phyloP scores from a whole-genome alignment of 1,140 invertebrate species.

The Pinna nobilis region DNA sequence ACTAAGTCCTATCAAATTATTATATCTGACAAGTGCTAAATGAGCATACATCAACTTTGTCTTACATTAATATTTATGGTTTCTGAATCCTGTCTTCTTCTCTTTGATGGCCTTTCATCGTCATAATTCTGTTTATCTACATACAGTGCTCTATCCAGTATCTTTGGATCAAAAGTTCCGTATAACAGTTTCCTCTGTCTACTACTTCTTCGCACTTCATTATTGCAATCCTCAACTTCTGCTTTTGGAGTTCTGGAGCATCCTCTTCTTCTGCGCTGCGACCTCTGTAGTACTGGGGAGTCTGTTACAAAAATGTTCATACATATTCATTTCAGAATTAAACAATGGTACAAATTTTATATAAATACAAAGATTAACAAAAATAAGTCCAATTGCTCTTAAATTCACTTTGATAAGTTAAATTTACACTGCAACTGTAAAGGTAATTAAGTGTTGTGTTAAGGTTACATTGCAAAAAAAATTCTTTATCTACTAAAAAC shows the following conservation, averaged over 20 bases:
- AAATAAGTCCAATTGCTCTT: too few species aligned
- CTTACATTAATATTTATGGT: too few species aligned
- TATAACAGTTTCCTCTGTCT: constrained; percentile 78
- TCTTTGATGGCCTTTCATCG: constrained; percentile 31
- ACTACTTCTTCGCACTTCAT: constrained; percentile 78
- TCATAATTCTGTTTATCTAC: constrained; percentile 69
- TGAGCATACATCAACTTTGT: constrained; percentile 35
- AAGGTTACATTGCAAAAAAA: too few species aligned
- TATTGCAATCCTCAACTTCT: background rate
- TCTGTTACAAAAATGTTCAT: background rate
- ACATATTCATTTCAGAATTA: too few species aligned
- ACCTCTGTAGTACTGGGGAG: background rate
- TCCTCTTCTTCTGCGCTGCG: background rate
- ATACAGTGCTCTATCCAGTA: constrained; percentile 75
- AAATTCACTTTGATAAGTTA: too few species aligned
- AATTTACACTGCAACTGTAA: too few species aligned
- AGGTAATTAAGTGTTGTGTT: too few species aligned
- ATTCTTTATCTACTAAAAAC: too few species aligned
- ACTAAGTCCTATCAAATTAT: too few species aligned
- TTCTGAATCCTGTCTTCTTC: constrained; percentile 41
- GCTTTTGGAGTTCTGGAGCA: constrained; percentile 7
- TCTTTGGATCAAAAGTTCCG: constrained; percentile 58
- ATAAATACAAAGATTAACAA: too few species aligned
- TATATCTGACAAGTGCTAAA: too few species aligned
- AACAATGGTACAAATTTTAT: too few species aligned